Conservation (phyloP, 2,113 vertebrate genomes). For the Peucedramus taeniatus region DNA sequence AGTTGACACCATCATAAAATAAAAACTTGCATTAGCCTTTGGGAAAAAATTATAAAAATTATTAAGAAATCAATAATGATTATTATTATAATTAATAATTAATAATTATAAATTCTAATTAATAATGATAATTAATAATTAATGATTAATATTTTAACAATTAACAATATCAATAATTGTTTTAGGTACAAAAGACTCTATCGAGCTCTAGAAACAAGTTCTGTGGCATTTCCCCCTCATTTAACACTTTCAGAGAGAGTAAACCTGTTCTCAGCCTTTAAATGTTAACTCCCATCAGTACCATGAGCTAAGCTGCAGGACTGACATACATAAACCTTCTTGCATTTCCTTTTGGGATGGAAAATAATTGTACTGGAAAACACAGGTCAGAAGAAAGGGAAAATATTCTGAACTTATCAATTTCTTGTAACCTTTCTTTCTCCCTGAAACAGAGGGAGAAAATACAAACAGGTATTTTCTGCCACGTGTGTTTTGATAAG, state of each 20-base stretch:
- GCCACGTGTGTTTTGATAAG: slow-evolving; percentile 36
- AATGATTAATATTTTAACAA: background rate
- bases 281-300: background rate
- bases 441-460: background rate
- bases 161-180: background rate
- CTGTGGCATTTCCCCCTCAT: background rate
- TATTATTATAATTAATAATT: background rate
- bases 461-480: slow-evolving; percentile 24
- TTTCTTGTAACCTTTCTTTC: background rate
- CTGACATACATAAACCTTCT: background rate
- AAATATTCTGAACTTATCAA: background rate
- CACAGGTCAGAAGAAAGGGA: background rate
- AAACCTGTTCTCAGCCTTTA: background rate
- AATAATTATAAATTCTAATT: background rate
- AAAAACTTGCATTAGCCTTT: background rate
- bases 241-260: background rate
- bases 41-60: background rate
- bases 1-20: background rate
- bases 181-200: background rate
- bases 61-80: background rate
- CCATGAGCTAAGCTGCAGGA: background rate
- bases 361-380: background rate
- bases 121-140: background rate
- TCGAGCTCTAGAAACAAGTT: background rate
- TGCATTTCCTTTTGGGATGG: background rate